These are phyloP conservation scores for Brachionus rotundiformis DNA, from an alignment of 1,140 invertebrate genomes.

Conservation along the genomic window DNA sequence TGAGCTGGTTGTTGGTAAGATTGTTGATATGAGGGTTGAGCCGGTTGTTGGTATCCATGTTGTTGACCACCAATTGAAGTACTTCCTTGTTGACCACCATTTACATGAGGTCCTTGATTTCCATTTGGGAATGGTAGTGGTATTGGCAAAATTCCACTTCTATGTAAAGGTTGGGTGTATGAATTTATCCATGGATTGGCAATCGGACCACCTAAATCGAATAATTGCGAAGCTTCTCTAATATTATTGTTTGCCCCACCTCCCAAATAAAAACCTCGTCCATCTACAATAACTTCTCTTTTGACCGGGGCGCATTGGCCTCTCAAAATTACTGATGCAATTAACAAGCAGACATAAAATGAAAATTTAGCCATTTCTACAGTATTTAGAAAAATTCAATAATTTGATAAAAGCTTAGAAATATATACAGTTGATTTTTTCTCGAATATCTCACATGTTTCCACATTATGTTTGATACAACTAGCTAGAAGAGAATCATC, in stretches of 20 bases:
- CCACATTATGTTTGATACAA: neutral
- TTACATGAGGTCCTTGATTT: neutral
- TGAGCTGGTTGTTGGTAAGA: neutral
- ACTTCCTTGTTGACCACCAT: neutral
- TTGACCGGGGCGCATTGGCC: neutral
- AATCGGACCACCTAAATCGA: conserved; percentile 39
- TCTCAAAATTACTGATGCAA: neutral
- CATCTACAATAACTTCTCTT: conserved; percentile 19
- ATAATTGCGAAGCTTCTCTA: conserved; percentile 45
- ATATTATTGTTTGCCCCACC: conserved; percentile 48
- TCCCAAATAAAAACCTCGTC: conserved; percentile 44
- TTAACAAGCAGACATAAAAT: neutral
- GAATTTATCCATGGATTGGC: conserved; percentile 49
- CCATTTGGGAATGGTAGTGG: neutral
- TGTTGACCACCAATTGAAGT: neutral
- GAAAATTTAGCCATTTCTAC: conserved; percentile 39
- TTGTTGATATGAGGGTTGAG: too few species aligned
- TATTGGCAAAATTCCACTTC: conserved; percentile 34
- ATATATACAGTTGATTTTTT: neutral
- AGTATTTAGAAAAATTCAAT: conserved; percentile 16
- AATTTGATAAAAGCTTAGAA: neutral
- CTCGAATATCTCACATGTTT: neutral
- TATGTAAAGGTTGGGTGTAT: conserved; percentile 41
- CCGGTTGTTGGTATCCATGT: neutral
- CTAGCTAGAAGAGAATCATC: neutral